Evolutionary conservation across 2,888 invertebrate genomes (phyloP), one percentile per base, ranked within the genome.

Genomic region (Trichopoda pennipes): DNA sequence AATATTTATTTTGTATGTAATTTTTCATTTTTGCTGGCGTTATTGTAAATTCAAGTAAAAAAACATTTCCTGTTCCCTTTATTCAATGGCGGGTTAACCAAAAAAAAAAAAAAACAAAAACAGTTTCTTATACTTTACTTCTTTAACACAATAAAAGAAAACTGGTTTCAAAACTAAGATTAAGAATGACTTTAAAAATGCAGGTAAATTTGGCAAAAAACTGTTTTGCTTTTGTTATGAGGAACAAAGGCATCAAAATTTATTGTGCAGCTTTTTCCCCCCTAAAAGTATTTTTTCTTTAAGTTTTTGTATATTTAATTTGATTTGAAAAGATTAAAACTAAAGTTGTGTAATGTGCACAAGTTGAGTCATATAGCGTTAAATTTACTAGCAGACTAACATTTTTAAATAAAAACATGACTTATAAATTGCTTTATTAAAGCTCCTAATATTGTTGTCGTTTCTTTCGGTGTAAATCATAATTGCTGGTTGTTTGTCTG

Each of bases 41-140:
- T 38, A 12, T 60, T 56, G 55, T 23, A 35, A 53, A 53, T 17
- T 53, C 38, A n/a, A 23, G 28, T 28, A 28, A 28, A 53, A 56
- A 69, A 23, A 42, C 51, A 66, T 66, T 75, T 75, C 75, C 75
- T 66, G 51, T 44, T 49, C 51, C 68, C 64, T 68, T 51, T 23
- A 23, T 56, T 38, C 19, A 66, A 3, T 58, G 10, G 9, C 17
- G 47, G 14, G 23, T 16, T n/a, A 58, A 21, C 38, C 23, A 66
- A 42, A 60, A 58, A 51, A 58, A 64, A 12, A n/a, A n/a, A n/a
- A n/a, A n/a, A n/a, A n/a, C n/a, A n/a, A n/a, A n/a, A n/a, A n/a
- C n/a, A n/a, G 2, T n/a, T 44, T 44, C n/a, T n/a, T 44, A n/a
- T n/a, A n/a, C 42, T 14, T 16, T 44, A 28, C 10, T 38, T 38